Base-by-base conservation (phyloP, 2,797 vertebrate genomes). In the Rhodeus uyekii region DNA sequence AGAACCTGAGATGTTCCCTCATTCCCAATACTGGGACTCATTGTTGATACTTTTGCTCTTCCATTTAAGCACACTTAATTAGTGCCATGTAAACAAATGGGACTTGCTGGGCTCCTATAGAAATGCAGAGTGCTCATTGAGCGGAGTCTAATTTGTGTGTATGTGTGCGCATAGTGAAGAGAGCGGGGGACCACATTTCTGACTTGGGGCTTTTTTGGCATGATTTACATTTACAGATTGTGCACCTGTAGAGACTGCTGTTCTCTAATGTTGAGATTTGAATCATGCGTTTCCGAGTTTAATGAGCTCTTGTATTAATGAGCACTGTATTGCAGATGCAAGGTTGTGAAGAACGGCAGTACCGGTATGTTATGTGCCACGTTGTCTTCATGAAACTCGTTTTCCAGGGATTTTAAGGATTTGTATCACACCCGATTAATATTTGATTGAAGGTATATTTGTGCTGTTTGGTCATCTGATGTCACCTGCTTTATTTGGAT, bases 11-110 rank as follows among this genome's bases (percentile, higher is more conserved):
- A 65, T 22, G 4, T 65, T 44, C 22, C 64, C 68, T 73, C 38
- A n/a, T 58, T 78, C 46, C 44, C 60, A 85, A 84, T 65, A 60
- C 39, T 69, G 76, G 80, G 60, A 48, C 76, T 75, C 76, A 53
- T 74, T 84, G 77, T 87, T 86, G 80, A 22, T 65, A 42, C 69
- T 74, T 83, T 80, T 44, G 50, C 67, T 63, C n/a, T 82, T 82
- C 74, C 63, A 81, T 86, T 84, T 86, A 71, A 83, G 71, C 50
- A 60, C 83, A 67, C 38, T 81, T 86, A 84, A 89, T 88, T 87
- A 87, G 76, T 60, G 32, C 79, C 83, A 72, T 87, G 85, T 87
- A 87, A 88, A 90, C 85, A 87, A 87, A 89, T 84, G 83, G 79
- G 84, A 87, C 58, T 87, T 85, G 48, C 64, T 22, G 72, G n/a